Base-by-base conservation (phyloP, 2,888 invertebrate genomes). In the Pteria penguin region DNA sequence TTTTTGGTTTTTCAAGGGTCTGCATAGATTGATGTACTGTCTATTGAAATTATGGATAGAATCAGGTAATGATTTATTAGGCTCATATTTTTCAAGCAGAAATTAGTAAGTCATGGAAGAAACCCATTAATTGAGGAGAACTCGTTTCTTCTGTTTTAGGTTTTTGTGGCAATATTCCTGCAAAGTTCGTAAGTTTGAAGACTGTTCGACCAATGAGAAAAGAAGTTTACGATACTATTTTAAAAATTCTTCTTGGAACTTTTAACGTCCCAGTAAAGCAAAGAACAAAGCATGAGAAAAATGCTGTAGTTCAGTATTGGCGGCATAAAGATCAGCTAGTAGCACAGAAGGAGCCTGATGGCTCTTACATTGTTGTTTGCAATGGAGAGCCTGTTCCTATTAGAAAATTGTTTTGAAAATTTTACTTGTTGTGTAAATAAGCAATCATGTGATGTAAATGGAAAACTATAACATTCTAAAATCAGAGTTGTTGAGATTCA, bases 221-320 rank as follows among this genome's bases (percentile, higher is more conserved):
- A 57, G 68, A 68, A 57, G 57, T 52, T 5, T 68, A 68, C 57
- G 27, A 55, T 31, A 68, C 57, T 27, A 55, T 68, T 31, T 32
- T 68, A 31, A 57, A 31, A 31, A 26, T 68, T 5, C 24, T 52
- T 22, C 57, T 68, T 4, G 68, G 68, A 29, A 57, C 68, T 31
- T 68, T 68, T 33, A 68, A 68, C 31, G 57, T 68, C 58, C 68
- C 68, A 26, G 57, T 68, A n/a, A 68, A 57, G 29, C 29, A 57
- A 22, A 29, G 68, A 32, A 57, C 68, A 24, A 29, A 33, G 32
- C 26, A 57, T 24, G 57, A 68, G 68, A 68, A 68, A 68, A 68
- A 68, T 24, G 68, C 68, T 33, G 57, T 68, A 32, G 57, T 68
- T 68, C 68, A 68, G 57, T 68, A 55, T 18, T 68, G 68, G 68